phyloP scores from a whole-genome alignment of 2,888 invertebrate genomes.

The Ichneumoninae sp. region DNA sequence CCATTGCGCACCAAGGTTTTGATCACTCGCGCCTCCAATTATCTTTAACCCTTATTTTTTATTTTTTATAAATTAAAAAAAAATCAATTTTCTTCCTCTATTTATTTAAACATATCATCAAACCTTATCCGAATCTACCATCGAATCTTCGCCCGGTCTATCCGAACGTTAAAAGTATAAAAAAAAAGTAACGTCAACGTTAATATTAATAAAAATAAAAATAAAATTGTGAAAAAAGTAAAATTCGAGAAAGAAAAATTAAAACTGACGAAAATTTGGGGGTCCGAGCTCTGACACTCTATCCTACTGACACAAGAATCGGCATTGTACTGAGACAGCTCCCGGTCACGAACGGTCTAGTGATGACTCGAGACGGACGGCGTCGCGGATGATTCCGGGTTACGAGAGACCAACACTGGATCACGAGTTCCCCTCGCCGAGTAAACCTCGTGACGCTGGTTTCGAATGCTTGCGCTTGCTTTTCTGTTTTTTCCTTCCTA shows the following conservation, averaged over 20 bases:
- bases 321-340: slow-evolving; percentile 52
- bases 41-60: not conserved
- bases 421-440: slow-evolving; percentile 52
- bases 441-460: slow-evolving; percentile 70
- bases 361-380: not conserved
- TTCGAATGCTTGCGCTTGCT: slow-evolving; percentile 17
- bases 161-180: no score
- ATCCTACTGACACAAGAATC: slow-evolving; percentile 45
- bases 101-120: no score
- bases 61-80: not conserved
- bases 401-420: slow-evolving; percentile 40
- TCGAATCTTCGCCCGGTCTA: no score
- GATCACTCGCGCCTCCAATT: not conserved
- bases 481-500: not conserved
- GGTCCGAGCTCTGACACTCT: not conserved
- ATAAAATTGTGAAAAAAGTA: not conserved
- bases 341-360: slow-evolving; percentile 41
- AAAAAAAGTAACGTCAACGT: no score
- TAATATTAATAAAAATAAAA: no score
- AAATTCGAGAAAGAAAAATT: not conserved
- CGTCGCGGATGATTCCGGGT: slow-evolving; percentile 60
- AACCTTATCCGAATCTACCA: no score
- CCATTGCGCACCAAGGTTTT: not conserved
- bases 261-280: not conserved
- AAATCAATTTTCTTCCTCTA: not conserved